Evolutionary conservation across 2,797 vertebrate genomes (phyloP).

Genomic region (Gallinago solitaria): DNA sequence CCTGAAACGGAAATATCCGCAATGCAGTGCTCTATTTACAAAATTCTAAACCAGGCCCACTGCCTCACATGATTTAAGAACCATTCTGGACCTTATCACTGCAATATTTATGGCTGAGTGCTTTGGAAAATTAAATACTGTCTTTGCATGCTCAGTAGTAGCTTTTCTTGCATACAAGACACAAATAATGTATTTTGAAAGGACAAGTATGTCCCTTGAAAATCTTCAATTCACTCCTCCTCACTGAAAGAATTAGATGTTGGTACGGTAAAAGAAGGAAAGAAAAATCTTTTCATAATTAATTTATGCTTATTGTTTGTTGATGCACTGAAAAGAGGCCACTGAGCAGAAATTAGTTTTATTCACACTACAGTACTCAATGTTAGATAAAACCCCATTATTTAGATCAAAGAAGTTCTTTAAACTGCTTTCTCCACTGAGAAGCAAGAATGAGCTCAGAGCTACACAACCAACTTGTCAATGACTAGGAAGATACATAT

Average conservation of each 20-base stretch:
- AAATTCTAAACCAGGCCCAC: slow-evolving; percentile 16
- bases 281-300: background rate
- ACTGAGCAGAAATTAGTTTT: background rate
- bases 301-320: background rate
- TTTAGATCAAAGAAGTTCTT: background rate
- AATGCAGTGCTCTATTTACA: slow-evolving; percentile 44
- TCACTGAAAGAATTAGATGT: background rate
- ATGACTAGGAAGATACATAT: background rate
- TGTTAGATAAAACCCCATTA: background rate
- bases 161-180: background rate
- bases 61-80: slow-evolving; percentile 37
- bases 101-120: slow-evolving; percentile 17
- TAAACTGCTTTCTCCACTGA: background rate
- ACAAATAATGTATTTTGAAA: background rate
- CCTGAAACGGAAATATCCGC: slow-evolving; percentile 7
- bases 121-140: slow-evolving; percentile 39
- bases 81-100: background rate
- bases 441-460: background rate
- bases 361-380: background rate
- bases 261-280: background rate
- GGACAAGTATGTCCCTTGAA: background rate
- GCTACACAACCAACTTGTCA: background rate
- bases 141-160: background rate
- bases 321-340: background rate
- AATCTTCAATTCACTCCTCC: background rate